Conservation (phyloP, 2,113 vertebrate species). For the Anarrhichthys ocellatus region DNA sequence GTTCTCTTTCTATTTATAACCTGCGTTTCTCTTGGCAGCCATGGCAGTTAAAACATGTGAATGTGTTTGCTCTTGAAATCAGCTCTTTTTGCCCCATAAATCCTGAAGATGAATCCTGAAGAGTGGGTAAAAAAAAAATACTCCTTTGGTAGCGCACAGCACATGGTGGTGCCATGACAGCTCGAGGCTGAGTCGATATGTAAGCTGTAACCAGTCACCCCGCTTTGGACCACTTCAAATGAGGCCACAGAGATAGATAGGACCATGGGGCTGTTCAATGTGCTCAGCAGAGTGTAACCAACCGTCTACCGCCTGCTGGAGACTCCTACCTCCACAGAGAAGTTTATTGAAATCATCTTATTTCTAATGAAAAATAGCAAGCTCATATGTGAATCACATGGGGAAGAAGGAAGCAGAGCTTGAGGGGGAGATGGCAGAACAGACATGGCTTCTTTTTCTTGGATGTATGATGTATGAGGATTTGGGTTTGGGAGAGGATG, state of each 20-base stretch:
- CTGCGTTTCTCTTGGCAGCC: conserved; percentile 44
- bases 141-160: conserved; percentile 16
- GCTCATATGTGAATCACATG: conserved; percentile 9
- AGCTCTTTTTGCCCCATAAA: conserved; percentile 23
- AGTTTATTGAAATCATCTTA: conserved; percentile 43
- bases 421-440: conserved; percentile 23
- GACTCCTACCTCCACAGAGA: conserved; percentile 46
- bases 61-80: conserved; percentile 29
- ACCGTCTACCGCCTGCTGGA: conserved; percentile 50
- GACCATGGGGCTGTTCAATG: conserved; percentile 51
- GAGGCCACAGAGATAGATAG: conserved; percentile 59
- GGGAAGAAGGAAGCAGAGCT: conserved; percentile 17
- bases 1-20: conserved; percentile 61
- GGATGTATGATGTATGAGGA: conserved; percentile 55
- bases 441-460: conserved; percentile 53
- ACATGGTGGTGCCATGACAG: conserved; percentile 25
- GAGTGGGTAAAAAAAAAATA: conserved; percentile 12
- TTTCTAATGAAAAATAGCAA: conserved; percentile 26
- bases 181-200: conserved; percentile 56
- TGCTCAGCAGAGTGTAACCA: conserved; percentile 65
- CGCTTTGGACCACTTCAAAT: conserved; percentile 58
- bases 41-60: conserved; percentile 34
- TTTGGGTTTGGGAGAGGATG: conserved; percentile 41
- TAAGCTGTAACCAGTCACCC: conserved; percentile 57
- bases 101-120: background rate